Evolutionary conservation across 2,797 vertebrate species (phyloP), one percentile per base, ranked within the genome.

Genomic region (Acanthurus tractus): DNA sequence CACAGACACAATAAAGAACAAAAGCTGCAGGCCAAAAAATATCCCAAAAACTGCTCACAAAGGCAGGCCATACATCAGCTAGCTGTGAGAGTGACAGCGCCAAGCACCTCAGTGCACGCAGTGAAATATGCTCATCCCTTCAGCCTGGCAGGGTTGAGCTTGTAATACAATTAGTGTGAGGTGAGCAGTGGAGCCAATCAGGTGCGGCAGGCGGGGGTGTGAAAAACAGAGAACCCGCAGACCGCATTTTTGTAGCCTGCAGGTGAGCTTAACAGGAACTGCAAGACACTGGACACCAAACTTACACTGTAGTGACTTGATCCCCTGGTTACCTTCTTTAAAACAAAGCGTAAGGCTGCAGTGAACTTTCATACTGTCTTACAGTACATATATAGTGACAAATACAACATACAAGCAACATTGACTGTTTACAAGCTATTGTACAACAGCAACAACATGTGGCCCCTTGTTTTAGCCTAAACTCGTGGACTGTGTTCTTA

Each of bases 51-150:
- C 50, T 7, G 44, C 53, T 72, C 23, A 82, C 34, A 64, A 57
- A 65, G 40, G 54, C 62, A 25, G 29, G 61, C 40, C 65, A 74
- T 88, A 52, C 63, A 78, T 88, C 79, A 81, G 34, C 81, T 58
- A 62, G 72, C 6, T 63, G 74, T 49, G 42, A 80, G 63, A 75
- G 58, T 85, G 88, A 89, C 90, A 90, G 86, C 90, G 48, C 40
- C 86, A 81, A 78, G 85, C 9, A 12, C 86, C 82, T 78, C 55
- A 63, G 81, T 75, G 82, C 71, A 70, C 81, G 83, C 78, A 49
- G 77, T 82, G 82, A 90, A 86, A 91, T 85, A 82, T 85, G 59
- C 72, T 80, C 62, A 70, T 75, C 65, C 40, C 53, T 64, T 81
- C 58, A 67, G 48, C 65, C 63, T 71, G 57, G 36, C 63, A 65